Percentiles rank a stretch among this genome's conserved stretches.
Evolutionary conservation across 1,140 invertebrate species (phyloP).

Genomic region (Brachionus rubens): DNA sequence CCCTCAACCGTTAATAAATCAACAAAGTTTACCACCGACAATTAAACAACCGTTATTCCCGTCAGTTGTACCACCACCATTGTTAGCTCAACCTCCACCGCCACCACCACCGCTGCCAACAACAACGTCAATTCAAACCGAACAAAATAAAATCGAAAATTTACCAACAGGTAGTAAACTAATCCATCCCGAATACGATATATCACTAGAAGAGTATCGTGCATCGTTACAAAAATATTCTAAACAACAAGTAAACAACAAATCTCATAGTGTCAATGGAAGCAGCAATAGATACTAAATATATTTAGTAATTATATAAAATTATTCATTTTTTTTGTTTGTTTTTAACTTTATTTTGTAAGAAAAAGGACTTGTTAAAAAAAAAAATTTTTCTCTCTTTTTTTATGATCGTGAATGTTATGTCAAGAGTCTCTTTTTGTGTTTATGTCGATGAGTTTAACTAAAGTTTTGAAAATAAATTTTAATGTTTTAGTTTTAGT

Average conservation of each 20-base stretch:
- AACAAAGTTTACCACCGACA: background rate
- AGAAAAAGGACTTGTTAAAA: no score
- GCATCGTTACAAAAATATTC: constrained; percentile 20
- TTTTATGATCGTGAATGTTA: no score
- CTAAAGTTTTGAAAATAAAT: no score
- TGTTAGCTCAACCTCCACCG: background rate
- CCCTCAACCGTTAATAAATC: background rate
- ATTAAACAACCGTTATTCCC: background rate
- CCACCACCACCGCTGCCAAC: background rate
- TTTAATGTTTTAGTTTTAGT: no score
- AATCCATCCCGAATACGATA: constrained; percentile 45
- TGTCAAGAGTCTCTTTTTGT: no score
- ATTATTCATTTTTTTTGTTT: constrained; percentile 15
- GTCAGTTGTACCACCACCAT: background rate
- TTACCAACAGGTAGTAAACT: background rate
- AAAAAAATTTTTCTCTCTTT: no score
- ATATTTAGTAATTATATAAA: constrained; percentile 30
- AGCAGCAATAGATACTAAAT: constrained; percentile 33
- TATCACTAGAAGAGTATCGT: constrained; percentile 43
- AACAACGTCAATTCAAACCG: background rate
- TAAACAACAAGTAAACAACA: no score
- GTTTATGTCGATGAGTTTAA: no score
- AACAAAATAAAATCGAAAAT: constrained; percentile 35
- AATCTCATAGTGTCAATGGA: constrained; percentile 29
- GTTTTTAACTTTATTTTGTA: constrained; percentile 22